These are phyloP conservation scores for Phortica okadai DNA, from an alignment of 2,888 invertebrate genomes.

Conservation along the genomic window DNA sequence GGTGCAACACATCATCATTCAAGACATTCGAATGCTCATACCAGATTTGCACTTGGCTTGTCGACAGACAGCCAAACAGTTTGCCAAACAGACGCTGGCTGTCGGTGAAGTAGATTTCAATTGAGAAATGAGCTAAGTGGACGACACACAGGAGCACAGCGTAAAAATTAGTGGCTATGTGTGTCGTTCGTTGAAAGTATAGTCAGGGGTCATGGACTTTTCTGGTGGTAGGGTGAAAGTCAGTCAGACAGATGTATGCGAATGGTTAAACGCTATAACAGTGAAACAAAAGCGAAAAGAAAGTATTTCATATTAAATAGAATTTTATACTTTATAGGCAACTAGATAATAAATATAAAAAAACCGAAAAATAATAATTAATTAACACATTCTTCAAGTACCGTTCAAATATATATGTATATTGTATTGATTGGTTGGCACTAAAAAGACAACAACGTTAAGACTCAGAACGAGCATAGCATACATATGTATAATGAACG, in stretches of 20 bases:
- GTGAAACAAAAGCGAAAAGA: constrained; percentile 20
- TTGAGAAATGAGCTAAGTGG: too few relatives aligned
- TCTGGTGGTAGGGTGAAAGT: neutral
- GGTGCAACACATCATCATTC: neutral
- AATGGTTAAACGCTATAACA: neutral
- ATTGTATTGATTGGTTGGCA: neutral
- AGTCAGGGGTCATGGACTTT: neutral
- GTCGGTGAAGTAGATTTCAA: too few relatives aligned
- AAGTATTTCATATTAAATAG: constrained; percentile 26
- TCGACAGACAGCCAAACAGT: neutral
- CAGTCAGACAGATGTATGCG: neutral
- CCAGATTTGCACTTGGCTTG: neutral
- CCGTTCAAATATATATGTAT: neutral
- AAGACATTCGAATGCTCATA: neutral
- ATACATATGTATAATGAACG: too few relatives aligned
- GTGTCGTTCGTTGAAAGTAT: neutral
- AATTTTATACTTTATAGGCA: constrained; percentile 30
- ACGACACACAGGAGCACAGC: too few relatives aligned
- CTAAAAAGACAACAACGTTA: neutral
- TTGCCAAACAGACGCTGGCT: too few relatives aligned
- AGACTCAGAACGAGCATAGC: too few relatives aligned
- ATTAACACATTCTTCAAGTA: too few relatives aligned
- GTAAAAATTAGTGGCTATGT: too few relatives aligned
- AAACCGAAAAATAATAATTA: neutral
- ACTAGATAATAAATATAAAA: constrained; percentile 42